Evolutionary conservation across 2,797 vertebrate genomes (phyloP).

Genomic region (Taeniopygia guttata): DNA sequence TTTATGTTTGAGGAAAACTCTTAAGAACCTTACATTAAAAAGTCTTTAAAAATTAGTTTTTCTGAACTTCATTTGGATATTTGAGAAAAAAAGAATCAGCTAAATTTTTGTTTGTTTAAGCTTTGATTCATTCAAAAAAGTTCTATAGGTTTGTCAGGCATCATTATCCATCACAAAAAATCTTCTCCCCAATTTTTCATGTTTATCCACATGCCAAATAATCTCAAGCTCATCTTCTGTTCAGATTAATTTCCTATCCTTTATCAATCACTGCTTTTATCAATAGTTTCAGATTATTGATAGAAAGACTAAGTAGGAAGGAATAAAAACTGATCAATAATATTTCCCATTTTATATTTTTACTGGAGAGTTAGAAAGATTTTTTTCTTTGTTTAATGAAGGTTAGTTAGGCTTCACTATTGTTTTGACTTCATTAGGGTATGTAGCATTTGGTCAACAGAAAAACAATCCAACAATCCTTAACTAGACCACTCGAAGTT

Average conservation of each 20-base stretch:
- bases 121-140: not conserved
- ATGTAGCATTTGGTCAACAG: not conserved
- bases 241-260: not conserved
- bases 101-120: not conserved
- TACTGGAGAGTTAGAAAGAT: not conserved
- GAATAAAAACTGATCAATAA: not conserved
- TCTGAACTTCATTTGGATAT: not conserved
- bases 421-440: not conserved
- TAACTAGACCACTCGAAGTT: not conserved
- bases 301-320: not conserved
- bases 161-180: not conserved
- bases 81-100: not conserved
- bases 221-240: not conserved
- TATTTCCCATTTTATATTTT: not conserved
- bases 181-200: not conserved
- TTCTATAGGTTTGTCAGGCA: not conserved
- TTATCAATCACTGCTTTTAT: not conserved
- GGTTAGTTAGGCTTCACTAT: not conserved
- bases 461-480: fast-evolving
- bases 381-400: not conserved
- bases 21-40: not conserved
- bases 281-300: not conserved
- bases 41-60: not conserved
- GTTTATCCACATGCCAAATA: not conserved
- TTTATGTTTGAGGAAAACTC: not conserved